Percentiles rank a stretch among this genome's conserved stretches.
Evolutionary conservation across 2,797 vertebrate species (phyloP).

Genomic region (Pipistrellus pipistrellus): DNA sequence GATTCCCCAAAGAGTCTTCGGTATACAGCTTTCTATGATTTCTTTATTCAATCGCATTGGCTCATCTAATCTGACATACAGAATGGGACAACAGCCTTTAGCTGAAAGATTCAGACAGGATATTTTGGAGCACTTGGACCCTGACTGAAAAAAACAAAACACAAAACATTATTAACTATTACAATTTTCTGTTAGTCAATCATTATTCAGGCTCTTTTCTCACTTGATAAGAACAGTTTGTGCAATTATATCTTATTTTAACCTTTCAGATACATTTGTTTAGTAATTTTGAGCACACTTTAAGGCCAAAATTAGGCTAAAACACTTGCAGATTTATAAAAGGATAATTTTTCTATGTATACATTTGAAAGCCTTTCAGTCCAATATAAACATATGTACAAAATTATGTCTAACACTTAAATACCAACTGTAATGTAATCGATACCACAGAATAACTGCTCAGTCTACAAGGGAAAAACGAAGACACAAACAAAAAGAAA

Average conservation of each 20-base stretch:
- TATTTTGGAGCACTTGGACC: background rate
- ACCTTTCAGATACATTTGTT: background rate
- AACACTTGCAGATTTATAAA: background rate
- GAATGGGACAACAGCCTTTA: background rate
- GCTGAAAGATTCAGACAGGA: background rate
- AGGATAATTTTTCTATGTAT: slow-evolving; percentile 9
- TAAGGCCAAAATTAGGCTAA: background rate
- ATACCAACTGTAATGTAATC: background rate
- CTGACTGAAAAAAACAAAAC: background rate
- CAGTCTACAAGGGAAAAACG: background rate
- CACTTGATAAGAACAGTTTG: background rate
- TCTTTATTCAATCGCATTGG: background rate
- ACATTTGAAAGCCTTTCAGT: slow-evolving; percentile 8
- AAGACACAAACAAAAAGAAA: background rate
- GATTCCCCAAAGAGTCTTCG: background rate
- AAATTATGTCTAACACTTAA: background rate
- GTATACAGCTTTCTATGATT: background rate
- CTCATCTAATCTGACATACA: background rate
- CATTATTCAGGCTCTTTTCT: background rate
- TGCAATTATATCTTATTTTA: background rate
- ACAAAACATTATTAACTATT: background rate
- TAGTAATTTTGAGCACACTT: background rate
- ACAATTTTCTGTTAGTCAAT: background rate
- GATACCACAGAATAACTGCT: background rate
- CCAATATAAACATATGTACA: background rate